Base-by-base conservation (phyloP, 2,797 vertebrate genomes). In the Poecile montanus region DNA sequence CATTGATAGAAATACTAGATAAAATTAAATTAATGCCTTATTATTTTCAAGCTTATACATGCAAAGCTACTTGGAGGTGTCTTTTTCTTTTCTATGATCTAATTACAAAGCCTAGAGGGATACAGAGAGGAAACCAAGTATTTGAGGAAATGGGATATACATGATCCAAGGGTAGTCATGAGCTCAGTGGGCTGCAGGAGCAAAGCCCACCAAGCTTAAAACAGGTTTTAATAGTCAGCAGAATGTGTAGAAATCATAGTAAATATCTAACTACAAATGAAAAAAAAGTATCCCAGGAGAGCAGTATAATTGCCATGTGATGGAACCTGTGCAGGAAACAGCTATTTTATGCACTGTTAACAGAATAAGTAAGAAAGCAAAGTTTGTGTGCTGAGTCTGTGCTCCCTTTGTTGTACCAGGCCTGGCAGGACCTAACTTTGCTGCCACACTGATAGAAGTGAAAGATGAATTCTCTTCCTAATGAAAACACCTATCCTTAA, bases 21-120 rank as follows among this genome's bases (percentile, higher is more conserved):
- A 92, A 95, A 96, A 95, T 93, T 54, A 97, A 95, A 94, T 91
- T 76, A 95, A 88, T 89, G 85, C 47, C 57, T 94, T 90, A 92
- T 93, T 95, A 94, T 95, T 94, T 95, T 94, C 68, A 75, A 82
- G 73, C 75, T 91, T 88, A 97, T 72, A 74, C 32, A 92, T 34
- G 45, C 42, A 89, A 94, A 97, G 76, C 78, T 56, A 95, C 71
- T 79, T 88, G 48, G 36, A 96, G 34, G 66, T 92, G 73, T 88
- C 66, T 67, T 85, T 94, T 96, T 91, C 34, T 91, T 94, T 89
- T 76, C 72, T 93, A 50, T 68, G 67, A 93, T 90, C 71, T 71
- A 93, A 72, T 96, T 96, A 85, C 78, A 40, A 92, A 56, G 51
- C 42, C 84, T 78, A 71, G 48, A 91, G 53, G 63, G 60, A 95